Base-by-base conservation (phyloP, 2,797 vertebrate species). In the Gymnothorax reevesii region DNA sequence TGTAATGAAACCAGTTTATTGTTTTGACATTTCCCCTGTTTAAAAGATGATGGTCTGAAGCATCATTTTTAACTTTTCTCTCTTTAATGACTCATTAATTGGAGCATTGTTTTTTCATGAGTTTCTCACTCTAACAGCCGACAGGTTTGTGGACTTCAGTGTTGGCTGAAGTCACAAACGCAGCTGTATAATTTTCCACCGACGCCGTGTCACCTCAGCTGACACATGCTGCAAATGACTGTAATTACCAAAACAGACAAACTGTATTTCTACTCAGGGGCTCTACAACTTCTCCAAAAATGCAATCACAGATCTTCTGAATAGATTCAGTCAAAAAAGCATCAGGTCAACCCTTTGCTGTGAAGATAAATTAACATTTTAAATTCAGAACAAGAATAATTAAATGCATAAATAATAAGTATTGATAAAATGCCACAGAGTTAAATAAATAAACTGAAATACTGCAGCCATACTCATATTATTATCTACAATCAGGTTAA, bases 221-320 rank as follows among this genome's bases (percentile, higher is more conserved):
- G 94, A 96, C 92, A 93, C 92, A 90, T 90, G 86, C 87, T 85
- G 82, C 90, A 95, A 95, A 96, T 96, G 89, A 96, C 95, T 95
- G 94, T 95, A 95, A 96, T 96, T 95, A 95, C 89, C 90, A 92
- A 91, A 87, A 89, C 90, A 89, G 89, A 90, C 93, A 88, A 91
- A 92, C 92, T 94, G 92, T 57, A 88, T 89, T 92, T 90, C 94
- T 93, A 92, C 92, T 91, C 93, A 90, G 88, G 91, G 88, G 49
- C 25, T 42, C 13, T 1, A 49, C 27, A 75, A 75, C 88, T 83
- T 71, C 33, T 42, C 33, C 1, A 89, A 91, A 87, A 88, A 84
- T 80, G 88, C 91, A 90, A 89, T 92, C 88, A 60, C 80, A 79
- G 85, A 82, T 87, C 89, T 84, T 88, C 88, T 83, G 90, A 91